phyloP scores from a whole-genome alignment of 1,140 invertebrate species.

The Rhagoletis pomonella region DNA sequence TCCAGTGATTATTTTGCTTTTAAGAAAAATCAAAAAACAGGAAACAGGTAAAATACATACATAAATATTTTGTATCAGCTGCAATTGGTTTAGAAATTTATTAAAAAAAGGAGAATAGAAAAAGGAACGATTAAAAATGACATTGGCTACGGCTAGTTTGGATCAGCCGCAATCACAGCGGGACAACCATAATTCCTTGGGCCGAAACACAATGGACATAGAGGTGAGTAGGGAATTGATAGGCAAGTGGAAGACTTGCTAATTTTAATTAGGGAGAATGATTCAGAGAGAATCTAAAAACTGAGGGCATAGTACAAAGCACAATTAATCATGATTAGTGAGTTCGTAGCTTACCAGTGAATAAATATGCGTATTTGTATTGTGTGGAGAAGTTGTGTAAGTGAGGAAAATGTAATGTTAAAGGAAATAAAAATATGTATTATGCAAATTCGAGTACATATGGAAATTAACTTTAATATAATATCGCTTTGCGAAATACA shows the following conservation, averaged over 20 bases:
- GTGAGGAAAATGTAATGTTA: not conserved
- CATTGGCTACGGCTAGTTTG: slow-evolving; percentile 4
- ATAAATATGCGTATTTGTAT: not conserved
- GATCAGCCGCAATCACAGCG: slow-evolving; percentile 3
- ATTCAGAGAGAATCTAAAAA: not conserved
- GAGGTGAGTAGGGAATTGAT: slow-evolving; percentile 27
- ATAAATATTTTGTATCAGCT: not conserved
- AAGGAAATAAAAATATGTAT: not conserved
- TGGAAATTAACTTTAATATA: not conserved
- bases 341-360: not conserved
- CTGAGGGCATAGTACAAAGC: not conserved
- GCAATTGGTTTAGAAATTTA: slow-evolving; percentile 1
- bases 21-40: no score
- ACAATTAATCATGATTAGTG: not conserved
- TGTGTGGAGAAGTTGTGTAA: not conserved
- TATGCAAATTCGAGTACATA: not conserved
- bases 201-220: slow-evolving; percentile 30
- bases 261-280: not conserved
- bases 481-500: not conserved
- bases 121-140: slow-evolving; percentile 5
- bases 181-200: not conserved
- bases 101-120: slow-evolving; percentile 5
- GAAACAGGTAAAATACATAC: not conserved
- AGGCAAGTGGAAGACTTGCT: not conserved
- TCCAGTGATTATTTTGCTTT: no score